Conservation (phyloP, 2,888 invertebrate genomes). For the Sarcophaga subvicina region DNA sequence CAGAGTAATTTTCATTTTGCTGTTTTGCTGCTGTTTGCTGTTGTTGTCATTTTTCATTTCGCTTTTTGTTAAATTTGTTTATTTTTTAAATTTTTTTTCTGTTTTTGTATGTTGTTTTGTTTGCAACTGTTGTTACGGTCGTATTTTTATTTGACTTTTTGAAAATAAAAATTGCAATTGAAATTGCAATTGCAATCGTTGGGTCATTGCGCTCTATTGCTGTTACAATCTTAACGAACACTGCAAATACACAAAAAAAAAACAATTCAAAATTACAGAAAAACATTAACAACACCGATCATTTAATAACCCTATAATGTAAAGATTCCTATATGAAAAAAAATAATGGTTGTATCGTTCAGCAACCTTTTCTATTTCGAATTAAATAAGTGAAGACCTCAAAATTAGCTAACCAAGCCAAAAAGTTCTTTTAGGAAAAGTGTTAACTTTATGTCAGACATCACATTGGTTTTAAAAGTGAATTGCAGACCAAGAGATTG, state of each 20-base stretch:
- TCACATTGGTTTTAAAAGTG: no score
- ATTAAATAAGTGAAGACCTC: no score
- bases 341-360: no score
- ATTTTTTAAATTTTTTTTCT: slow-evolving; percentile 43
- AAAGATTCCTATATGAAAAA: no score
- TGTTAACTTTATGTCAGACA: no score
- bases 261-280: not conserved
- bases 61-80: slow-evolving; percentile 13
- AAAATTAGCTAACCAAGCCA: no score
- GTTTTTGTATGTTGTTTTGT: not conserved
- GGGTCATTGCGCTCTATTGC: slow-evolving; percentile 61
- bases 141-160: slow-evolving; percentile 53
- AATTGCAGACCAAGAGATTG: no score
- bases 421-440: no score
- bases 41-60: slow-evolving; percentile 42
- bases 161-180: slow-evolving; percentile 57
- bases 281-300: not conserved
- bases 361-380: no score
- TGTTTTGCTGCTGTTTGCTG: not conserved
- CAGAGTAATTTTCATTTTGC: slow-evolving; percentile 51
- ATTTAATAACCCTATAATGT: no score
- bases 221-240: slow-evolving; percentile 8
- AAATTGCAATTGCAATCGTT: slow-evolving; percentile 51
- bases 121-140: slow-evolving; percentile 33
- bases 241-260: not conserved